Evolutionary conservation across 2,113 vertebrate genomes (phyloP), one percentile per base, ranked within the genome.

Genomic region (Campylomormyrus tamandua): DNA sequence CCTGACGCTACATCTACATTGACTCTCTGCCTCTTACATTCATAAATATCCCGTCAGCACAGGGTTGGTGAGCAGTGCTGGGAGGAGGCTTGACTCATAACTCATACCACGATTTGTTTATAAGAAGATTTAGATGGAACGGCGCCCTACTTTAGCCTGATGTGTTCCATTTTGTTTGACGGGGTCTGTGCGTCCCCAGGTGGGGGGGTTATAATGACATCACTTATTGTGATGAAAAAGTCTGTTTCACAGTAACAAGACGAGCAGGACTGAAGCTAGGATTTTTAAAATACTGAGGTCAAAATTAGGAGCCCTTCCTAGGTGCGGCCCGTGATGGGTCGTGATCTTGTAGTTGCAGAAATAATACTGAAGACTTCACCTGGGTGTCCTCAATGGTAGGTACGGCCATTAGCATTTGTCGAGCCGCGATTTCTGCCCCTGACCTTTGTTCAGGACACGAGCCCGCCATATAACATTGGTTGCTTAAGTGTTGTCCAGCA

Each of bases 21-120:
- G 92, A 62, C 83, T 92, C 92, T 93, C 94, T 91, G 89, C 92
- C 9, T 83, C 86, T 94, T 90, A 93, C 92, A 93, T 94, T 94
- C 93, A 93, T 93, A 94, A 93, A 93, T 93, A 93, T 92, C 91
- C 21, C 94, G 9, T 91, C 93, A 93, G 93, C 93, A 93, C 91
- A 66, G 88, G 93, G 93, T 27, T 83, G 35, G 52, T 35, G 74
- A 52, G n/a, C 93, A 93, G 91, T 91, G 74, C 93, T 91, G 94
- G 93, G 93, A 91, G 91, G 93, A 49, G 88, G 89, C 62, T 92
- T 94, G 94, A 95, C 91, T 95, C 94, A 95, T 92, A 90, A 13
- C 24, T 42, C 53, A 53, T 89, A 93, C 92, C 91, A 93, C 92
- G 90, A 93, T 93, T 92, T 94, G 93, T 94, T 93, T 66, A 87